Conservation (phyloP, 2,797 vertebrate genomes). For the Gambusia yucatana region DNA sequence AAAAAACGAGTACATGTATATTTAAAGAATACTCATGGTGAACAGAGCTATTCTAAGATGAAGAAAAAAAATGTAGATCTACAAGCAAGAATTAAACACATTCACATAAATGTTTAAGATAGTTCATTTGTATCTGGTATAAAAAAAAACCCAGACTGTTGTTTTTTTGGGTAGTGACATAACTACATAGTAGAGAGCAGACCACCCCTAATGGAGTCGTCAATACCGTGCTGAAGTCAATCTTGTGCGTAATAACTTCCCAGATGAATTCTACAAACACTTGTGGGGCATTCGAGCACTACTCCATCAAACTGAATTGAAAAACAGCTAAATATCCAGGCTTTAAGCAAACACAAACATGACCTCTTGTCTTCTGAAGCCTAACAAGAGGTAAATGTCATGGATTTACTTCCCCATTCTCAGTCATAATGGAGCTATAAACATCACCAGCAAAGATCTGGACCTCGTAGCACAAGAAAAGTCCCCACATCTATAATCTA, state of each 20-base stretch:
- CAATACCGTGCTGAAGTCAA: neutral
- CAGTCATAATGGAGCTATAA: neutral
- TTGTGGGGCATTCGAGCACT: neutral
- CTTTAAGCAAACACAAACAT: neutral
- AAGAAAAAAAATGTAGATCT: neutral
- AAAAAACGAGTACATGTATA: neutral
- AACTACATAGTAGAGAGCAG: neutral
- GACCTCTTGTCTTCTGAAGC: neutral
- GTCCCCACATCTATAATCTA: neutral
- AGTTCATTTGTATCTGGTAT: neutral
- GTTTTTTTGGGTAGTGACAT: neutral
- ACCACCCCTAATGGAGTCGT: neutral
- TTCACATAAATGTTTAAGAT: neutral
- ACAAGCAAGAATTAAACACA: neutral
- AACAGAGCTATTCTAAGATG: neutral
- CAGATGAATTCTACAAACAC: constrained; percentile 2
- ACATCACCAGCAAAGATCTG: neutral
- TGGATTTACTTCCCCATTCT: neutral
- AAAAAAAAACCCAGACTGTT: neutral
- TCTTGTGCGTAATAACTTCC: constrained; percentile 7
- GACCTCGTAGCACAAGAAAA: neutral
- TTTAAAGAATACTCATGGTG: neutral
- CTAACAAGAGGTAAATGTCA: neutral
- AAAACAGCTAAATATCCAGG: neutral
- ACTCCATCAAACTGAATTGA: constrained; percentile 1